Evolutionary conservation across 2,888 invertebrate species (phyloP).

Genomic region (Caenorhabditis wallacei): DNA sequence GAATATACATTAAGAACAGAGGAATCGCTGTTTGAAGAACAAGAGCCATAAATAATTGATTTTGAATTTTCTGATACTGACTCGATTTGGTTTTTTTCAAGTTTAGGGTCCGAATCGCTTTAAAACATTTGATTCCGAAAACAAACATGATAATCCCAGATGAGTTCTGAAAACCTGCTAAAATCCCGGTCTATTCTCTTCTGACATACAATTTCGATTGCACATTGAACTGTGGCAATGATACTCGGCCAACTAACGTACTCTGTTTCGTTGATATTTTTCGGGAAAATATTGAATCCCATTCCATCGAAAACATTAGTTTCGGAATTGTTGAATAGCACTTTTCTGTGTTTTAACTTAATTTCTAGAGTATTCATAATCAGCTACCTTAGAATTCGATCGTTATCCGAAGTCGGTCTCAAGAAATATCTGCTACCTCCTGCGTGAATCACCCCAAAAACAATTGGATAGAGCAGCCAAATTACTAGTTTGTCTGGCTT

Average conservation of each 20-base stretch:
- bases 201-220: not conserved
- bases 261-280: not conserved
- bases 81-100: not conserved
- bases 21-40: conserved; percentile 18
- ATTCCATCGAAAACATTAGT: not conserved
- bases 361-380: no score
- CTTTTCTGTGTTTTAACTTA: not conserved
- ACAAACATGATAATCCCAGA: not conserved
- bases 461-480: no score
- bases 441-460: no score
- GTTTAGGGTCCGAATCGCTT: not conserved
- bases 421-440: no score
- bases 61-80: not conserved
- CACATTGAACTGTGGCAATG: not conserved
- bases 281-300: conserved; percentile 3
- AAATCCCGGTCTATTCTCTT: no score
- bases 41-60: conserved; percentile 1
- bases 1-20: conserved; percentile 15
- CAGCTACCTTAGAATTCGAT: no score
- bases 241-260: not conserved
- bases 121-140: conserved; percentile 10
- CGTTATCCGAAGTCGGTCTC: no score
- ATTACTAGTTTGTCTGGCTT: no score
- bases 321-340: not conserved
- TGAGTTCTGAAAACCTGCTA: not conserved